Evolutionary conservation across 2,113 vertebrate species (phyloP).

Genomic region (Lampris megalopsis): DNA sequence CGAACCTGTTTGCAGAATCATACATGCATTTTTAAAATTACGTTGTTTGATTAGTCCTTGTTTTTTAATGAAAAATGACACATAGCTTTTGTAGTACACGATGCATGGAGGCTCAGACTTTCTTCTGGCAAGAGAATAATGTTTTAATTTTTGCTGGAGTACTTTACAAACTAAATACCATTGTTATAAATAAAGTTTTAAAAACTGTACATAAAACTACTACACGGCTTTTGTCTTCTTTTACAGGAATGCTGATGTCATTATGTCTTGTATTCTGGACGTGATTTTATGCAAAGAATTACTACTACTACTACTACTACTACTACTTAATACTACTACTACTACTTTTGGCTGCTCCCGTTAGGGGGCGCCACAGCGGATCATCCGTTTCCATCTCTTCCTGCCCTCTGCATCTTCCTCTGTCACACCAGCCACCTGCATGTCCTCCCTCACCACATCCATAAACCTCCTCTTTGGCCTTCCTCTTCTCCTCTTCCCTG

Average conservation of each 20-base stretch:
- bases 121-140: constrained; percentile 87
- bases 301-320: no score
- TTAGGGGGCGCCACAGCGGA: no score
- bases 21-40: constrained; percentile 76
- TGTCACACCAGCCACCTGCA: no score
- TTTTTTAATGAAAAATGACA: constrained; percentile 69
- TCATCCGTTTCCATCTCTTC: no score
- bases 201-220: constrained; percentile 74
- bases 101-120: constrained; percentile 84
- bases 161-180: constrained; percentile 95
- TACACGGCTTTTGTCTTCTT: constrained; percentile 35
- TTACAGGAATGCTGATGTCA: not conserved
- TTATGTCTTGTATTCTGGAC: not conserved
- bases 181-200: constrained; percentile 94
- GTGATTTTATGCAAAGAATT: no score
- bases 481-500: no score
- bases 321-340: no score
- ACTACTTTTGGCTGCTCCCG: no score
- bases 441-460: no score
- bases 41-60: constrained; percentile 56
- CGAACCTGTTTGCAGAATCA: constrained; percentile 76
- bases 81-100: constrained; percentile 85
- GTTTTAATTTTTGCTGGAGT: constrained; percentile 95
- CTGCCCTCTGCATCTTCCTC: no score
- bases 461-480: no score